Evolutionary conservation across 2,888 invertebrate genomes (phyloP), one percentile per base, ranked within the genome.

Genomic region (Philereme vetulata): DNA sequence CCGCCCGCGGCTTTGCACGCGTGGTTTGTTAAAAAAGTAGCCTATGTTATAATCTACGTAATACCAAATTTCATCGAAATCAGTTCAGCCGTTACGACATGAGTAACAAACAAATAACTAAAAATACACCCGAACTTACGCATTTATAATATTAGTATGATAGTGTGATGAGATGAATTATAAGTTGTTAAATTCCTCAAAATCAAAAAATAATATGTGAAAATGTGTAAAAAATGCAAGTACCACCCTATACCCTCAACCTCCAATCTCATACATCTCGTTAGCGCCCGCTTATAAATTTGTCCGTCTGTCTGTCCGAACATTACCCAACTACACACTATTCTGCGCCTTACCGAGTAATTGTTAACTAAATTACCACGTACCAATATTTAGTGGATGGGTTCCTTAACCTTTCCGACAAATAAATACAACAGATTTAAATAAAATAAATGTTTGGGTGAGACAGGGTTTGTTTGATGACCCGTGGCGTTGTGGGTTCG

Each of bases 201-300:
- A 21, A 21, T 36, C 35, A 36, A 36, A 36, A 36, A 36, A 6
- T 36, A 7, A 3, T 6, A 8, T 38, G 38, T 38, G 38, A 38
- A 38, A 8, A 7, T 0, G 38, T 6, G 6, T 5, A 8, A 38
- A 62, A 54, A 34, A 40, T 6, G n/a, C 73, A 72, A 40, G 46
- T 75, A 46, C 74, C 0, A 1, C 72, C 8, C 59, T 79, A 45
- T 68, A 0, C 52, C 4, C 4, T 0, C 4, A 21, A 47, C 7
- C 4, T 64, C 42, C 53, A 56, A 32, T 60, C 40, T 68, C 70
- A 74, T 77, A 78, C 75, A 79, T 83, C 87, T 85, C 85, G 87
- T 87, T 86, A 87, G 82, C 80, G 82, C 75, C 72, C 75, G 78
- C 80, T 81, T 85, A 85, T 86, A 87, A 88, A 87, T 86, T 85